Evolutionary conservation across 2,888 invertebrate genomes (phyloP), one percentile per base, ranked within the genome.

Genomic region (Mythimna impura): DNA sequence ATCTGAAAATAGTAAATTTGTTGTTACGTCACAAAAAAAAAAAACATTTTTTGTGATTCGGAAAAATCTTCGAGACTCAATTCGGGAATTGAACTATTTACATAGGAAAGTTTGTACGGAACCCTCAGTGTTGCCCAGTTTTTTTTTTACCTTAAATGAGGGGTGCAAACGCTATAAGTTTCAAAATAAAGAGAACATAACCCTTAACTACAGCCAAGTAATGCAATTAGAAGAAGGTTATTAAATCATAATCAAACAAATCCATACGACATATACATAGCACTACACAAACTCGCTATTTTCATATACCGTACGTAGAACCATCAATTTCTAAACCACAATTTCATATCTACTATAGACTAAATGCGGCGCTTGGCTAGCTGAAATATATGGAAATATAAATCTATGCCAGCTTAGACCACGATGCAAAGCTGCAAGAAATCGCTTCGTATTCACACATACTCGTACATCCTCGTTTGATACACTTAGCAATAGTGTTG

Each of bases 321-420:
- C 25, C 25, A 55, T 55, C 55, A 55, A 55, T 55, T 55, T 55
- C 55, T 14, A 7, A 55, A 55, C 7, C 40, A 57, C 63, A 66
- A 76, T 58, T 57, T 52, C 43, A 52, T 71, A 34, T 10, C 34
- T 34, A 20, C 43, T 22, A 22, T 36, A 64, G n/a, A 47, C 30
- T 25, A 40, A 54, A 50, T 14, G 30, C 10, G 17, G 36, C 52
- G 43, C 63, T 60, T 61, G 14, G n/a, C 47, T 4, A 54, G 68
- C 43, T 63, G 30, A 64, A 75, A 68, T 76, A 55, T 76, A 67
- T 67, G 75, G n/a, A 69, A 76, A 69, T 76, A 76, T 40, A 78
- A 66, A 77, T 78, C 63, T 47, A 4, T n/a, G 36, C 66, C 40
- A 25, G 30, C 43, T 22, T n/a, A 52, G 36, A 71, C n/a, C 30